These are phyloP conservation scores for Drosophila formosana DNA, from an alignment of 2,888 invertebrate genomes.

Conservation along the genomic window DNA sequence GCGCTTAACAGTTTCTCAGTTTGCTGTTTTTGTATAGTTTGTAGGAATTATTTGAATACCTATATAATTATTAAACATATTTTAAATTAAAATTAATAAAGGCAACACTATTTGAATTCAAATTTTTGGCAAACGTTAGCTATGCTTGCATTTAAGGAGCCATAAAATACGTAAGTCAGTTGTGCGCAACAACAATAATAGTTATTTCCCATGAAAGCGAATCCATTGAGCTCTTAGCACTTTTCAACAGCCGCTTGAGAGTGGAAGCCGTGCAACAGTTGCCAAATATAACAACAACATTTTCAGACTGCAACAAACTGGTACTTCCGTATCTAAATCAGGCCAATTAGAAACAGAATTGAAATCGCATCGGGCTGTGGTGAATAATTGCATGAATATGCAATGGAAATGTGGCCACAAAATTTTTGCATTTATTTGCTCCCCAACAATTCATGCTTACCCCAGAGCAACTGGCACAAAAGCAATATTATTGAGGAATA, in stretches of 20 bases:
- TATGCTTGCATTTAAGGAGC: neutral
- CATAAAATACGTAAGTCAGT: neutral
- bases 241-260: constrained; percentile 19
- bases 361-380: constrained; percentile 33
- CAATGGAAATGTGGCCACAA: constrained; percentile 55
- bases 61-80: too few relatives aligned
- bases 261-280: constrained; percentile 40
- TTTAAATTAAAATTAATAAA: too few relatives aligned
- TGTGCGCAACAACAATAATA: neutral
- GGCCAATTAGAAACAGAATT: constrained; percentile 62
- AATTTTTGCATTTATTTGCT: constrained; percentile 35
- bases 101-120: too few relatives aligned
- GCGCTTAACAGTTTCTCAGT: neutral
- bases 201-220: constrained; percentile 9
- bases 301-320: constrained; percentile 7
- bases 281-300: constrained; percentile 16
- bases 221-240: constrained; percentile 11
- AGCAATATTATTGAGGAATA: constrained; percentile 74
- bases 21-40: too few relatives aligned
- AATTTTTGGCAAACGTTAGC: too few relatives aligned
- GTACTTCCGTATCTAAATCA: constrained; percentile 52
- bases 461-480: constrained; percentile 35
- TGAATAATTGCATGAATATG: constrained; percentile 71
- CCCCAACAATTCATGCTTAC: constrained; percentile 7
- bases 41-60: too few relatives aligned